These are phyloP conservation scores for Pteronura brasiliensis DNA, from an alignment of 2,113 vertebrate genomes.

Conservation along the genomic window DNA sequence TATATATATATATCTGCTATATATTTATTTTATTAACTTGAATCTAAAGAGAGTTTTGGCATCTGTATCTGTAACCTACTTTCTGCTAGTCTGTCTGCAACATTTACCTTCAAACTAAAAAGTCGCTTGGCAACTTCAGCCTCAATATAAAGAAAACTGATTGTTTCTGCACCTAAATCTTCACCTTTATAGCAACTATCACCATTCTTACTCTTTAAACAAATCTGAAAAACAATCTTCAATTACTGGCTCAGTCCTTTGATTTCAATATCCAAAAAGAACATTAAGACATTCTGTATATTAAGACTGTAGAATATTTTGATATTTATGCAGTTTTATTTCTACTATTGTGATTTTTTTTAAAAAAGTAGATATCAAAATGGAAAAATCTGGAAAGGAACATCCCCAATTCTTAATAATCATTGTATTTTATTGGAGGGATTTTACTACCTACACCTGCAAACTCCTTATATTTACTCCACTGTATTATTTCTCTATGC, in stretches of 20 bases:
- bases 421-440: background rate
- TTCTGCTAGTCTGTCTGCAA: background rate
- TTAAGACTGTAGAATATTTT: background rate
- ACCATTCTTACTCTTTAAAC: background rate
- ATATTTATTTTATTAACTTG: background rate
- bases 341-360: background rate
- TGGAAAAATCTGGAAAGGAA: background rate
- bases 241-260: background rate
- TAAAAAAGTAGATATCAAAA: background rate
- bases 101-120: background rate
- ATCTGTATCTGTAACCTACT: background rate
- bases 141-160: background rate
- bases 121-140: background rate
- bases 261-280: background rate
- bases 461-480: background rate
- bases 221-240: background rate
- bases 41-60: background rate
- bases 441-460: background rate
- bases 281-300: background rate
- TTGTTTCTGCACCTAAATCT: background rate
- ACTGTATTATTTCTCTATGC: background rate
- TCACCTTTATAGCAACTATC: background rate
- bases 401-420: background rate
- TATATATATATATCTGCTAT: background rate
- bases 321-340: background rate